A percentile compares a stretch with the other conserved stretches of the same genome.
These are phyloP conservation scores for Tetramorium simillimum DNA, from an alignment of 1,140 invertebrate genomes.

Conservation along the genomic window DNA sequence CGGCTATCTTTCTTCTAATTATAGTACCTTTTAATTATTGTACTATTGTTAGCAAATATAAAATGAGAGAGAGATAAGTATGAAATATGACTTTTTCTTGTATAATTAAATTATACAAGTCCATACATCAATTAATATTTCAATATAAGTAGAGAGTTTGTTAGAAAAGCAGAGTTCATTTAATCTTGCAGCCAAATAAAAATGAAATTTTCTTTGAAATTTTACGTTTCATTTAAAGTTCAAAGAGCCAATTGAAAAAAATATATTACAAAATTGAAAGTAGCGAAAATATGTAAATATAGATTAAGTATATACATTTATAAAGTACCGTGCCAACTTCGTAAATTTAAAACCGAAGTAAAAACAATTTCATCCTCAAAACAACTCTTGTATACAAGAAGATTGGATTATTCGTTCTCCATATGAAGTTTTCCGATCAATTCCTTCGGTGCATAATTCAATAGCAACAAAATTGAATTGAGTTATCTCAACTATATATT, in stretches of 20 bases:
- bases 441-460: neutral
- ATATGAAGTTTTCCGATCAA: neutral
- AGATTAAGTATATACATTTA: constrained; percentile 24
- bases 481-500: neutral
- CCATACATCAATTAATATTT: neutral
- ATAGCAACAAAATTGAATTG: neutral
- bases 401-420: neutral
- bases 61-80: neutral
- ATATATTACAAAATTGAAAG: neutral
- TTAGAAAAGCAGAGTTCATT: neutral
- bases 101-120: neutral
- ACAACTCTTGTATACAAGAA: neutral
- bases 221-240: constrained; percentile 4
- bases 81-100: neutral
- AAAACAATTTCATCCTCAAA: neutral
- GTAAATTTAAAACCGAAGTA: neutral
- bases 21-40: neutral
- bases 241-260: neutral
- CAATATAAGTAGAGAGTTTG: neutral
- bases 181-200: neutral
- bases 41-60: neutral
- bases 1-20: constrained; percentile 1
- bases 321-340: constrained; percentile 31
- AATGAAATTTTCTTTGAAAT: neutral
- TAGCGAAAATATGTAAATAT: neutral